Evolutionary conservation across 2,888 invertebrate species (phyloP).

Genomic region (Heteromurus nitidus): DNA sequence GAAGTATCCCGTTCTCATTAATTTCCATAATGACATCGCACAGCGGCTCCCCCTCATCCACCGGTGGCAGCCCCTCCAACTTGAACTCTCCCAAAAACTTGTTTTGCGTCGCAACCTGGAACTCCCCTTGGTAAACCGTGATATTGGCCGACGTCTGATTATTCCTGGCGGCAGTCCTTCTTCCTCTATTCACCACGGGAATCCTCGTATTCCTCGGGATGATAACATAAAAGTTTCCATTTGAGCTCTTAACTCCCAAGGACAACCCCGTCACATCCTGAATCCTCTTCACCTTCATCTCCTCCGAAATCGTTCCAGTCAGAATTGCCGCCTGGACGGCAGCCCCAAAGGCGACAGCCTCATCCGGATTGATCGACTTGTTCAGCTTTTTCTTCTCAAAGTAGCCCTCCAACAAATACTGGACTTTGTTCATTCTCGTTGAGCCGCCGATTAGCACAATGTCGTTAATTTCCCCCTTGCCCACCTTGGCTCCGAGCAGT

Average conservation of each 20-base stretch:
- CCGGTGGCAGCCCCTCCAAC: slow-evolving; percentile 60
- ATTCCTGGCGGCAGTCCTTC: slow-evolving; percentile 53
- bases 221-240: slow-evolving; percentile 21
- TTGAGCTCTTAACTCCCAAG: slow-evolving; percentile 45
- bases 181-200: slow-evolving; percentile 35
- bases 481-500: slow-evolving; percentile 14
- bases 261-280: slow-evolving; percentile 64
- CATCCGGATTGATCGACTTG: slow-evolving; percentile 86
- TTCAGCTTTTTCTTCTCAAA: slow-evolving; percentile 85
- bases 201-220: slow-evolving; percentile 51
- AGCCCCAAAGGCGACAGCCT: slow-evolving; percentile 88
- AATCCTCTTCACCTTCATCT: slow-evolving; percentile 50
- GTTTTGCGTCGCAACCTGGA: slow-evolving; percentile 39
- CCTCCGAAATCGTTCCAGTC: no score
- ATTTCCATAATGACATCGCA: slow-evolving; percentile 60
- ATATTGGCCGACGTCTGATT: slow-evolving; percentile 60
- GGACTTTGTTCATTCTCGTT: slow-evolving; percentile 87
- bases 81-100: slow-evolving; percentile 57
- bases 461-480: slow-evolving; percentile 74
- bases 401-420: slow-evolving; percentile 84
- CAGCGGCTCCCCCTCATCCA: slow-evolving; percentile 40
- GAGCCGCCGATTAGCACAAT: slow-evolving; percentile 89
- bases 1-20: slow-evolving; percentile 57
- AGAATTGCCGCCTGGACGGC: slow-evolving; percentile 85
- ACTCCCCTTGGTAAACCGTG: slow-evolving; percentile 61